These are phyloP conservation scores for Atractosteus spatula DNA, from an alignment of 2,113 vertebrate species.

Conservation along the genomic window DNA sequence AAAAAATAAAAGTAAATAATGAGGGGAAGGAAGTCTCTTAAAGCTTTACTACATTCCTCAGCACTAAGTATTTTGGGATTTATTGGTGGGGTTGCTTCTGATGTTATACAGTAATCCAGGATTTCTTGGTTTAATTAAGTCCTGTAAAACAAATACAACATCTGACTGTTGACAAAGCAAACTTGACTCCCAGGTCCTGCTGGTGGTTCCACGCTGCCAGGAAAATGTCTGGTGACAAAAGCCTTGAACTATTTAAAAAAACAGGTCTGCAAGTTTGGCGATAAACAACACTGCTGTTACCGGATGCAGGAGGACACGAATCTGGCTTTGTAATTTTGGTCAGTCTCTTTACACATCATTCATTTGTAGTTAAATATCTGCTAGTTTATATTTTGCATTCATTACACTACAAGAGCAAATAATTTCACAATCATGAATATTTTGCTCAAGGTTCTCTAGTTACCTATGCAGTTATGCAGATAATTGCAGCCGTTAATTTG, in stretches of 20 bases:
- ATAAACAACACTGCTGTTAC: no score
- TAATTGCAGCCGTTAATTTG: no score
- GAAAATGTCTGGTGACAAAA: constrained; percentile 65
- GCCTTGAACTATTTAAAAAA: constrained; percentile 52
- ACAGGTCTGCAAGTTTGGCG: constrained; percentile 31
- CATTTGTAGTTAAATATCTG: no score
- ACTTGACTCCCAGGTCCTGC: constrained; percentile 47
- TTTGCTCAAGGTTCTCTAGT: no score
- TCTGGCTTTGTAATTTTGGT: no score
- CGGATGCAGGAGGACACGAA: no score
- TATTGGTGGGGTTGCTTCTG: constrained; percentile 79
- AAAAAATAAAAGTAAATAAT: constrained; percentile 82
- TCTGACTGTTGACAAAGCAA: constrained; percentile 79
- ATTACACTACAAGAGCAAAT: no score
- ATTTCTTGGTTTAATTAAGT: constrained; percentile 82
- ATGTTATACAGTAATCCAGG: constrained; percentile 80
- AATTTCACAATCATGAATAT: no score
- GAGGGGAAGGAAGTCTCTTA: constrained; percentile 86
- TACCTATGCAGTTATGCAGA: no score
- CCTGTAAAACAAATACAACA: constrained; percentile 82
- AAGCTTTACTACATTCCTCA: constrained; percentile 91
- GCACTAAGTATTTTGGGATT: constrained; percentile 70
- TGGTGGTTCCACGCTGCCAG: constrained; percentile 42
- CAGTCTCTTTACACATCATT: no score
- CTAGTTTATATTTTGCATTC: no score